These are phyloP conservation scores for Plectrocnemia conspersa DNA, from an alignment of 1,140 invertebrate species.

Conservation along the genomic window DNA sequence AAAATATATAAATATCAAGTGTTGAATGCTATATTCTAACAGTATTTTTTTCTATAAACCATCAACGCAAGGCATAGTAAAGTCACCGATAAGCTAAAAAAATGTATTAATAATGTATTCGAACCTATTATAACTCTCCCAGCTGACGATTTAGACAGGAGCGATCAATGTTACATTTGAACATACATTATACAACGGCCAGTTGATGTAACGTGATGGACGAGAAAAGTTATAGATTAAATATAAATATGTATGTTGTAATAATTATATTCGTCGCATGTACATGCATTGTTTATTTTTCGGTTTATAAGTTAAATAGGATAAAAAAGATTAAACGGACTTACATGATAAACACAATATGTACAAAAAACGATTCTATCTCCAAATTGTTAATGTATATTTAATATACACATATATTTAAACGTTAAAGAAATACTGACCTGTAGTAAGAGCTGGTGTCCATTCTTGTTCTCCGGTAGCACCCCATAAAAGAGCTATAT, in stretches of 20 bases:
- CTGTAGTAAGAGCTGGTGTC: conserved; percentile 91
- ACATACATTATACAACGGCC: too few relatives aligned
- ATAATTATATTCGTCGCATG: too few relatives aligned
- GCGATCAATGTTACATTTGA: not conserved
- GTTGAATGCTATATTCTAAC: not conserved
- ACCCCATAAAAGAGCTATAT: conserved; percentile 78
- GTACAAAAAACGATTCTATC: too few relatives aligned
- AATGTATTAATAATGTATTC: conserved; percentile 32
- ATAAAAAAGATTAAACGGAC: too few relatives aligned
- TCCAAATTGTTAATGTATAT: too few relatives aligned
- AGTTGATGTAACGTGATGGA: too few relatives aligned
- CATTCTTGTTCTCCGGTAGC: conserved; percentile 90
- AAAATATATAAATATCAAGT: conserved; percentile 6
- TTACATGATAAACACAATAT: too few relatives aligned
- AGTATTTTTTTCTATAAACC: not conserved
- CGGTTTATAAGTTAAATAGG: too few relatives aligned
- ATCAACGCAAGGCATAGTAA: conserved; percentile 5
- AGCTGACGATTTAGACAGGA: conserved; percentile 37
- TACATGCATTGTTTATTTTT: too few relatives aligned
- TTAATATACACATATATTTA: not conserved
- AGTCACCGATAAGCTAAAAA: conserved; percentile 7
- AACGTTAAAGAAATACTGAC: too few relatives aligned
- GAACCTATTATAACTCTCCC: conserved; percentile 55
- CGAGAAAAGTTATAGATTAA: too few relatives aligned
- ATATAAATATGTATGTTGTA: too few relatives aligned